These are phyloP conservation scores for Lasiommata megera DNA, from an alignment of 2,888 invertebrate species.

Conservation along the genomic window DNA sequence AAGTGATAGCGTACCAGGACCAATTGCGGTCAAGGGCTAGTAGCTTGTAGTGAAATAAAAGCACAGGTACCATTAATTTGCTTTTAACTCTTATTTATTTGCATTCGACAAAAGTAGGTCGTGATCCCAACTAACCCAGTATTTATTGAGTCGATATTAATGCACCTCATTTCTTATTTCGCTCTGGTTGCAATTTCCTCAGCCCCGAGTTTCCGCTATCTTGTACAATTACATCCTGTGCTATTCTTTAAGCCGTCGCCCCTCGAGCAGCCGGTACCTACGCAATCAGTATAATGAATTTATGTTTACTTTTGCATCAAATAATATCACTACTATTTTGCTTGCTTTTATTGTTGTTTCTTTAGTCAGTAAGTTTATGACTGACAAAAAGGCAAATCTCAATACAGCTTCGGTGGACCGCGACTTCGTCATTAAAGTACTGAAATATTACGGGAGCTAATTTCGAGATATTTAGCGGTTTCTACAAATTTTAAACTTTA, in stretches of 20 bases:
- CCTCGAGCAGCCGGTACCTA: not conserved
- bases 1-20: too few species aligned
- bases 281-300: not conserved
- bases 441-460: too few species aligned
- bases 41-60: too few species aligned
- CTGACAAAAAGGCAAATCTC: too few species aligned
- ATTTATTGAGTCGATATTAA: conserved; percentile 1
- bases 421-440: too few species aligned
- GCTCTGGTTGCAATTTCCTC: not conserved
- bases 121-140: not conserved
- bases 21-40: too few species aligned
- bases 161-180: conserved; percentile 1
- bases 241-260: not conserved
- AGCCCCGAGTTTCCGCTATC: not conserved
- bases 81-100: not conserved
- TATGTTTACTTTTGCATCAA: not conserved
- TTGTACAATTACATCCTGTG: not conserved
- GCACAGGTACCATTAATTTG: not conserved
- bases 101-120: not conserved
- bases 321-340: too few species aligned
- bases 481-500: too few species aligned
- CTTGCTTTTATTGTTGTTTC: not conserved
- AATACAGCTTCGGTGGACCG: too few species aligned
- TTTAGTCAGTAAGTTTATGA: too few species aligned
- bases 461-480: too few species aligned